Percentiles rank a stretch among this genome's conserved stretches.
Evolutionary conservation across 2,888 invertebrate genomes (phyloP).

Genomic region (Archaeoteleia sp.): DNA sequence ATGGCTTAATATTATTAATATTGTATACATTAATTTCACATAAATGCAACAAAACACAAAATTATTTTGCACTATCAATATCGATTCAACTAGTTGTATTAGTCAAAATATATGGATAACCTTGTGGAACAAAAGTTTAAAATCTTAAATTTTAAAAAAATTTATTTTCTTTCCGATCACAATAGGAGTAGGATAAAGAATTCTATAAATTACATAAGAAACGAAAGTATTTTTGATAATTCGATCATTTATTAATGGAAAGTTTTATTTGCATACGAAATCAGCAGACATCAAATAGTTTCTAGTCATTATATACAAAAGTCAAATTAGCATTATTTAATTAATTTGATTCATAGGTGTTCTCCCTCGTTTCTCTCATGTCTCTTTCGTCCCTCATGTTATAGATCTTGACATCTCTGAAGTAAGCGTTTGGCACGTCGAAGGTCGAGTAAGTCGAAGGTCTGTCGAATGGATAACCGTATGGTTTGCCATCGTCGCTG

Average conservation of each 20-base stretch:
- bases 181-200: too few relatives aligned
- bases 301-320: conserved; percentile 42
- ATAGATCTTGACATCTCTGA: conserved; percentile 78
- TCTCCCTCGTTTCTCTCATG: conserved; percentile 13
- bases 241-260: conserved; percentile 43
- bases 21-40: too few relatives aligned
- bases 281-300: conserved; percentile 7
- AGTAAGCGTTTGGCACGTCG: conserved; percentile 79
- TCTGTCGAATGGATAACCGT: conserved; percentile 79
- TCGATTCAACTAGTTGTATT: too few relatives aligned
- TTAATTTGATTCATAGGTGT: conserved; percentile 13
- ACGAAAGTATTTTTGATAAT: conserved; percentile 21
- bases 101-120: too few relatives aligned
- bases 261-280: conserved; percentile 39
- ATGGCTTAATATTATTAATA: too few relatives aligned
- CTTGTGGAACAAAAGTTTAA: not conserved
- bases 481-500: conserved; percentile 75
- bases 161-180: too few relatives aligned
- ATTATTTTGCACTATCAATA: too few relatives aligned
- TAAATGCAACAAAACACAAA: too few relatives aligned
- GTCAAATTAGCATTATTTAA: conserved; percentile 19
- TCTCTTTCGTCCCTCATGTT: conserved; percentile 73
- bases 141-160: too few relatives aligned
- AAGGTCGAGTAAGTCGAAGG: too few relatives aligned
- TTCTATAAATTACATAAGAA: too few relatives aligned